These are phyloP conservation scores for Perca flavescens DNA, from an alignment of 2,113 vertebrate species.

Conservation along the genomic window DNA sequence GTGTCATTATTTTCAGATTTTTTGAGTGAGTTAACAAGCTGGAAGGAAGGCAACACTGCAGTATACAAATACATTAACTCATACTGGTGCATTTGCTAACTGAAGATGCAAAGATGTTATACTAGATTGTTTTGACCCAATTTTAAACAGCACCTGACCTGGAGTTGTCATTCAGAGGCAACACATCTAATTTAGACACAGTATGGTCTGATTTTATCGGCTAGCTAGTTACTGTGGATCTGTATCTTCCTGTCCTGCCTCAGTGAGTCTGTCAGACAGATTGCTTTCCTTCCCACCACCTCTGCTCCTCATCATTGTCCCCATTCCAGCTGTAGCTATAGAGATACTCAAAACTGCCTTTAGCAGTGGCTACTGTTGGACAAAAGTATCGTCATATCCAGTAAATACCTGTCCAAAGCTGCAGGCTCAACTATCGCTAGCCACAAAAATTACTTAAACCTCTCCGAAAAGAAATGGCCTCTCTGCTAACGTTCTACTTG, in stretches of 20 bases:
- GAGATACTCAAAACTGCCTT: constrained; percentile 19
- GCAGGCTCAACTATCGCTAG: background rate
- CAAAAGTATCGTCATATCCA: constrained; percentile 29
- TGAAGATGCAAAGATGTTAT: constrained; percentile 11
- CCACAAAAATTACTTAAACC: constrained; percentile 7
- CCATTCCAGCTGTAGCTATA: constrained; percentile 13
- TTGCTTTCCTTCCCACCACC: constrained; percentile 27
- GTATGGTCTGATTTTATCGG: constrained; percentile 33
- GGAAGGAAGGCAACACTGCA: constrained; percentile 16
- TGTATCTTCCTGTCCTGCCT: constrained; percentile 34
- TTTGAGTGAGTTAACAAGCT: constrained; percentile 39
- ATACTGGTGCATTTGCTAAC: constrained; percentile 7
- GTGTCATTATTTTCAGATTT: constrained; percentile 38
- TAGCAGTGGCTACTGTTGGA: constrained; percentile 8
- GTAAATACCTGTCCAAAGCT: constrained; percentile 12
- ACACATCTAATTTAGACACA: constrained; percentile 20
- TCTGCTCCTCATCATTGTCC: constrained; percentile 20
- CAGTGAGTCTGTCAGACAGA: constrained; percentile 32
- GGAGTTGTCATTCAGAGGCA: constrained; percentile 18
- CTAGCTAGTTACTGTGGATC: constrained; percentile 38
- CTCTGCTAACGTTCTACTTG: constrained; percentile 8
- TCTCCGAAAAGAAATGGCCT: background rate
- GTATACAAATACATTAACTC: constrained; percentile 9
- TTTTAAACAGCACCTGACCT: constrained; percentile 33
- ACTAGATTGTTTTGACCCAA: constrained; percentile 26